These are phyloP conservation scores for Gallinago media DNA, from an alignment of 2,113 vertebrate species.

Conservation along the genomic window DNA sequence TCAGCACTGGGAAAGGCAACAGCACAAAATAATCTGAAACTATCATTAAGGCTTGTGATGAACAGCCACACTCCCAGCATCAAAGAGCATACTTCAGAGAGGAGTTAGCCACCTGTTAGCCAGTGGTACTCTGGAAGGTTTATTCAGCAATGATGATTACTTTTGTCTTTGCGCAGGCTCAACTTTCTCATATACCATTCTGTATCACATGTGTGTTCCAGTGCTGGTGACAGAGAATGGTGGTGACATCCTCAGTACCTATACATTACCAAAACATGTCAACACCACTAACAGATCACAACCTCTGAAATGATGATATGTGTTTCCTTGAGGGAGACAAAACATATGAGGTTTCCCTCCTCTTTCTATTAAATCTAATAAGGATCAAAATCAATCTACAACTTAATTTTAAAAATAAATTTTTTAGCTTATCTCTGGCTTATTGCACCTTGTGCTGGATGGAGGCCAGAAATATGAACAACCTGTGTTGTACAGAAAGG, in stretches of 20 bases:
- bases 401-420: constrained; percentile 39
- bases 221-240: not conserved
- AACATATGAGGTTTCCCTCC: not conserved
- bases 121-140: not conserved
- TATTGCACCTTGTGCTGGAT: not conserved
- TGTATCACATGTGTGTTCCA: not conserved
- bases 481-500: not conserved
- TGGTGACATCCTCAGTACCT: not conserved
- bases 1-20: not conserved
- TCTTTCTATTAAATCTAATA: constrained; percentile 16
- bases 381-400: constrained; percentile 16
- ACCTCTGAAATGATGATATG: not conserved
- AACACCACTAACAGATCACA: not conserved
- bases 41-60: not conserved
- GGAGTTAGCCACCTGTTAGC: not conserved
- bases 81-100: not conserved
- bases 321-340: not conserved
- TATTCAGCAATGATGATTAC: not conserved
- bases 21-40: not conserved
- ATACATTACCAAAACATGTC: not conserved
- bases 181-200: not conserved
- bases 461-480: not conserved
- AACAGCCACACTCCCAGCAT: not conserved
- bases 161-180: not conserved
- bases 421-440: not conserved